These are phyloP conservation scores for Pelosia muscerda DNA, from an alignment of 2,888 invertebrate species.

Conservation along the genomic window DNA sequence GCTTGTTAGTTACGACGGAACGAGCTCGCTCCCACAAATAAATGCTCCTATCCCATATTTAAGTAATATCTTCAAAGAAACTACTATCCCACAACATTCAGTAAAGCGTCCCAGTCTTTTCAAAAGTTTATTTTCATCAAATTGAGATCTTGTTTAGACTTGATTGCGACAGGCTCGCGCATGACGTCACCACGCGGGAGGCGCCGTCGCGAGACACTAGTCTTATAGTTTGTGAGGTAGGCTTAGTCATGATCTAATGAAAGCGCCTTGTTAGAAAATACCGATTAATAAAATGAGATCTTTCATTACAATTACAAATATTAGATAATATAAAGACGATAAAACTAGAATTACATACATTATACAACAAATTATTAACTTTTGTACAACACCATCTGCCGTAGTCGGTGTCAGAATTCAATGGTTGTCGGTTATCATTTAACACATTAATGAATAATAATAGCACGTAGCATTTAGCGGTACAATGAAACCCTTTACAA, in stretches of 20 bases:
- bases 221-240: conserved; percentile 86
- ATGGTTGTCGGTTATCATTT: conserved; percentile 68
- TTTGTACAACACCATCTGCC: conserved; percentile 77
- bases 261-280: conserved; percentile 87
- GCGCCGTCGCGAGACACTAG: conserved; percentile 66
- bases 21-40: conserved; percentile 72
- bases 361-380: conserved; percentile 85
- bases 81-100: conserved; percentile 87
- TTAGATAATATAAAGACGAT: conserved; percentile 85
- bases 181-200: conserved; percentile 52
- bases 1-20: conserved; percentile 64
- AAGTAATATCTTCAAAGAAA: conserved; percentile 85
- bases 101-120: conserved; percentile 87
- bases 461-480: conserved; percentile 75
- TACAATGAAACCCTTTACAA: conserved; percentile 78
- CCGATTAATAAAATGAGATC: conserved; percentile 88
- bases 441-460: conserved; percentile 68
- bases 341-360: conserved; percentile 85
- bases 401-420: conserved; percentile 66
- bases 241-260: conserved; percentile 87
- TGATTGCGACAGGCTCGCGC: conserved; percentile 73
- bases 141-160: conserved; percentile 87
- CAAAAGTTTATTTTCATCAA: conserved; percentile 86
- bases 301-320: conserved; percentile 87
- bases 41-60: conserved; percentile 86